Evolutionary conservation across 2,888 invertebrate species (phyloP).

Genomic region (Serrognathus titanus): DNA sequence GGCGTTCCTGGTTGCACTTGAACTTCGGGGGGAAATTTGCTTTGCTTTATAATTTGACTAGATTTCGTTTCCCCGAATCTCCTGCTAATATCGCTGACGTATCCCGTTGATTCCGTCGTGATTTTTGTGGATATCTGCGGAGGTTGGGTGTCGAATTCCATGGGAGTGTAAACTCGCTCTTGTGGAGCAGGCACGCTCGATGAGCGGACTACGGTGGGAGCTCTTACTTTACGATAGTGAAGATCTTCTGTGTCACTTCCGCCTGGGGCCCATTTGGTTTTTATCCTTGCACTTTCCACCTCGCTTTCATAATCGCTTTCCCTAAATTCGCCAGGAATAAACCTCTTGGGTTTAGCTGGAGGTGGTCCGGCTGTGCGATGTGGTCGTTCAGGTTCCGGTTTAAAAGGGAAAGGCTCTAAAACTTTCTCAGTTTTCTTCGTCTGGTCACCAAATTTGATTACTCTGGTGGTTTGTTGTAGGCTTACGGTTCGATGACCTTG

Average conservation of each 20-base stretch:
- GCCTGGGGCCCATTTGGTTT: constrained; percentile 62
- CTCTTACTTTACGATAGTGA: constrained; percentile 59
- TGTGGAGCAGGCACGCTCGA: constrained; percentile 52
- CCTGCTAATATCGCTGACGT: constrained; percentile 27
- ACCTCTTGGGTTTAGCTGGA: constrained; percentile 61
- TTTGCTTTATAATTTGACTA: constrained; percentile 32
- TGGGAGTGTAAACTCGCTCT: constrained; percentile 56
- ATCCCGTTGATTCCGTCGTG: constrained; percentile 15
- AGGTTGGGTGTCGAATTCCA: constrained; percentile 59
- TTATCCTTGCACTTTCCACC: constrained; percentile 58
- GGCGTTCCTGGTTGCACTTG: constrained; percentile 57
- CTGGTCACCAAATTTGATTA: constrained; percentile 64
- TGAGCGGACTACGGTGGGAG: constrained; percentile 53
- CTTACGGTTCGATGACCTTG: constrained; percentile 63
- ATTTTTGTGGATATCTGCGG: constrained; percentile 48
- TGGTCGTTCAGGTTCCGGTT: constrained; percentile 40
- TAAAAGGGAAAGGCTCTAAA: constrained; percentile 3
- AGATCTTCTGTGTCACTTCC: constrained; percentile 58
- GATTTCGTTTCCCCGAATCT: constrained; percentile 35
- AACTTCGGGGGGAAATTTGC: constrained; percentile 29
- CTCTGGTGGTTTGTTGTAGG: constrained; percentile 65
- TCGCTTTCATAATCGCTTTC: constrained; percentile 72
- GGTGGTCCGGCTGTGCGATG: constrained; percentile 47
- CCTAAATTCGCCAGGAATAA: constrained; percentile 61
- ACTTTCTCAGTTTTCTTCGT: constrained; percentile 42